Evolutionary conservation across 2,888 invertebrate genomes (phyloP).

Genomic region (Cyclophora albipunctata): DNA sequence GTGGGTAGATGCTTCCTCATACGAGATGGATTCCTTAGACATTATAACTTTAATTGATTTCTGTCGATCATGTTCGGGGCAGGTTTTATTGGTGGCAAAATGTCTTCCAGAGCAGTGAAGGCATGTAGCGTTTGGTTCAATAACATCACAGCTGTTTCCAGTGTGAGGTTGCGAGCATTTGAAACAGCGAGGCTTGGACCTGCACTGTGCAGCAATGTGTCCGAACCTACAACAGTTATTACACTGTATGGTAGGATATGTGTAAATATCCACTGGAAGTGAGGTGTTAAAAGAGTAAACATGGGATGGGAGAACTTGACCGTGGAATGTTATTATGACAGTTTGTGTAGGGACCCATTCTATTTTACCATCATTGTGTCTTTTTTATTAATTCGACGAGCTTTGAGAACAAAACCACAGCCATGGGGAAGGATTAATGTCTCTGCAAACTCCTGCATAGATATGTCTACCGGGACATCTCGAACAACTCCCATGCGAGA

Average conservation of each 20-base stretch:
- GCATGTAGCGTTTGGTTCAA: background rate
- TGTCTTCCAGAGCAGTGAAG: slow-evolving; percentile 10
- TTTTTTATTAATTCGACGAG: background rate
- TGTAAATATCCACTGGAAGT: slow-evolving; percentile 8
- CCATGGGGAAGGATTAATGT: background rate
- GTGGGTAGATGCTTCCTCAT: slow-evolving; percentile 8
- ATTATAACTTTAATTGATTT: slow-evolving; percentile 14
- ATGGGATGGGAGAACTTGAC: slow-evolving; percentile 4
- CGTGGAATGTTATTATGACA: slow-evolving; percentile 2
- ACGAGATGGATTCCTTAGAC: slow-evolving; percentile 15
- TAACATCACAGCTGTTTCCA: background rate
- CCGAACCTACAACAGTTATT: slow-evolving; percentile 18
- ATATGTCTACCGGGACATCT: background rate
- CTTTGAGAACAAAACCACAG: background rate
- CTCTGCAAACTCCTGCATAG: background rate
- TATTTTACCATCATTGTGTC: background rate
- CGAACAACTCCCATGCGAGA: background rate
- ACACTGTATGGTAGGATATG: slow-evolving; percentile 14
- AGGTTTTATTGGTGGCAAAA: slow-evolving; percentile 8
- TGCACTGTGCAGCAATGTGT: slow-evolving; percentile 12
- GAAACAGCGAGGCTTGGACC: slow-evolving; percentile 16
- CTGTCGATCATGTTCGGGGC: slow-evolving; percentile 13
- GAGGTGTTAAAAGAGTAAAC: slow-evolving; percentile 5
- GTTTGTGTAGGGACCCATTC: background rate
- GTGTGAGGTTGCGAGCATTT: background rate